Evolutionary conservation across 2,888 invertebrate species (phyloP), one percentile per base, ranked within the genome.

Genomic region (Hemaris fuciformis): DNA sequence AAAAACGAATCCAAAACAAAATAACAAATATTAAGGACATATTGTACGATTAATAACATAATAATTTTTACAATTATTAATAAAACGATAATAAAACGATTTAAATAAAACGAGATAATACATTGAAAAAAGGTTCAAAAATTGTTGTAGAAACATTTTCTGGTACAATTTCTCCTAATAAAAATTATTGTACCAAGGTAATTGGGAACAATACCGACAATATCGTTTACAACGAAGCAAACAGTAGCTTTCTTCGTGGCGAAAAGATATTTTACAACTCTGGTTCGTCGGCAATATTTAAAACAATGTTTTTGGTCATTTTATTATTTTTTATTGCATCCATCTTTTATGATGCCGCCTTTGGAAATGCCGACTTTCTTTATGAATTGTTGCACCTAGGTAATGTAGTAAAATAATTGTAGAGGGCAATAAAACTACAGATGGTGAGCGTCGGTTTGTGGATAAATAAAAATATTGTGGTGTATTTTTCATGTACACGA

Each of bases 311-410:
- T 80, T 81, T 72, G 83, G 82, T 78, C 76, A 81, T 79, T 86
- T 87, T 86, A 84, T 79, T 81, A 78, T 82, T 83, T 72, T 88
- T 88, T 88, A 89, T 85, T 81, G 71, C 80, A 66, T 66, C 60
- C 62, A 62, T 60, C 77, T 83, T 88, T 87, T 68, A 85, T 76
- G 71, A 77, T 64, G 77, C 85, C 87, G 85, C 71, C 73, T 68
- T 71, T 63, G 66, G 67, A 65, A 68, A 72, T 73, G 79, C 78
- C 73, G 80, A 82, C 85, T 88, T 88, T 88, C 88, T 85, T 79
- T 76, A 71, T 67, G 13, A 41, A 62, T 59, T 46, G 38, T 65
- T 62, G 71, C 73, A 73, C 66, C 64, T 75, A 65, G 62, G 60
- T 65, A 60, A 25, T 53, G 64, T 68, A 67, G 57, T 67, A 72